Base-by-base conservation (phyloP, 2,888 invertebrate species). In the Octodonta nipae region DNA sequence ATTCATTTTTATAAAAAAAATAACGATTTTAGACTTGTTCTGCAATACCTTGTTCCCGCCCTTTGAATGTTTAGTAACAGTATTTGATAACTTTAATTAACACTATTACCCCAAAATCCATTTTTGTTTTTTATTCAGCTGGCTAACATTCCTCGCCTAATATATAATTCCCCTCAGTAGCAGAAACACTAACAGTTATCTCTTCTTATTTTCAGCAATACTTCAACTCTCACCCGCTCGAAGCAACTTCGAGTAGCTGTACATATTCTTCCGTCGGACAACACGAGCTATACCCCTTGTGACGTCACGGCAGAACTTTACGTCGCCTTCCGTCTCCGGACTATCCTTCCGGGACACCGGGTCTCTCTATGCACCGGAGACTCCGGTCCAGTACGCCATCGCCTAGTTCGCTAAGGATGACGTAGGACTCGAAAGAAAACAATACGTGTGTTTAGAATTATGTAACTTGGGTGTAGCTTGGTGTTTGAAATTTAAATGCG, bases 251-350 rank as follows among this genome's bases (percentile, higher is more conserved):
- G 2, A 61, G 60, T 24, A 56, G 58, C 16, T 61, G 64, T 35
- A 62, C 64, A 32, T 75, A 75, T 54, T 70, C 74, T 10, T 73
- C 75, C 25, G 73, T 74, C 38, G 67, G 71, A 24, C 73, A 73
- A 51, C 75, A 75, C 46, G 75, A 75, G 55, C 67, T 75, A 61
- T 74, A 73, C 55, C 68, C 72, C n/a, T 71, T 75, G 70, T 75
- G 73, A 75, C 73, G 71, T 44, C 70, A 71, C 49, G 66, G 67
- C 62, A 64, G 41, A 37, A 41, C 38, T 29, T 20, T 37, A 7
- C 34, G 38, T 30, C 43, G 37, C 28, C 43, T 37, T 20, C 45
- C 38, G 58, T 63, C 45, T 36, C 44, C 42, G 30, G 41, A 42
- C 28, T 37, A 36, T 32, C 39, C 47, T 32, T 37, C 37, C 31